Conservation (phyloP, 92 coral and sea anemone species). For the Zoanthus sansibaricus region DNA sequence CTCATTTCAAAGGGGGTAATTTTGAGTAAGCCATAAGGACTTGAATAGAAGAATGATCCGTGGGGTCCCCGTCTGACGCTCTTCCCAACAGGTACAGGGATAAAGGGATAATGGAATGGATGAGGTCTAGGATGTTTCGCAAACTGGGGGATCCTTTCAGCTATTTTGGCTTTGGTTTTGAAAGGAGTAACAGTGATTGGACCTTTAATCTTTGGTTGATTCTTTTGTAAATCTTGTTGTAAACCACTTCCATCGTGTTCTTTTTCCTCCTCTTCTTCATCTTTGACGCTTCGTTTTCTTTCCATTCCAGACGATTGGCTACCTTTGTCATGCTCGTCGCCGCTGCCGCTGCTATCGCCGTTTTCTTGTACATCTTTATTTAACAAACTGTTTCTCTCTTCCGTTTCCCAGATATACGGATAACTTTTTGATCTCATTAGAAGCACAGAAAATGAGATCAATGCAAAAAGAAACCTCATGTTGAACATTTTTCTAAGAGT, state of each 20-base stretch:
- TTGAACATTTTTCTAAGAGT: not conserved
- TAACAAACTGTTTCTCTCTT: not conserved
- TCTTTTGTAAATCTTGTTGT: not conserved
- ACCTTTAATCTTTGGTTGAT: not conserved
- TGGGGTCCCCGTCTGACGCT: not conserved
- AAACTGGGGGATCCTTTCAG: conserved; percentile 16
- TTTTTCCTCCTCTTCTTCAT: conserved; percentile 19
- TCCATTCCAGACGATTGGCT: not conserved
- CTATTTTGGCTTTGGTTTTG: conserved; percentile 26
- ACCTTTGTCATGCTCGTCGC: conserved; percentile 13
- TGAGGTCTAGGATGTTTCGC: not conserved
- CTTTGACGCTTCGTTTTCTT: conserved; percentile 25
- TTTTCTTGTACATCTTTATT: not conserved
- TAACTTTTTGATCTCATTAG: conserved; percentile 2
- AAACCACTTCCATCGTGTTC: not conserved
- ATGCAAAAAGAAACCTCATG: conserved; percentile 5
- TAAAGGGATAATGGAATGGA: not conserved
- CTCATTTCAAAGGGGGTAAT: conserved; percentile 26
- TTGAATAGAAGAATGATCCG: conserved; percentile 25
- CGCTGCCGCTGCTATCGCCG: conserved; percentile 26
- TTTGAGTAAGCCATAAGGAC: conserved; percentile 32
- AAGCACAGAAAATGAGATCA: conserved; percentile 4
- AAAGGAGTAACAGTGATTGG: conserved; percentile 41
- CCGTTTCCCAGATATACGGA: conserved; percentile 9
- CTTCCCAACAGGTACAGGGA: conserved; percentile 31